phyloP scores from a whole-genome alignment of 2,797 vertebrate genomes.

The Odontamblyopus lacepedii region DNA sequence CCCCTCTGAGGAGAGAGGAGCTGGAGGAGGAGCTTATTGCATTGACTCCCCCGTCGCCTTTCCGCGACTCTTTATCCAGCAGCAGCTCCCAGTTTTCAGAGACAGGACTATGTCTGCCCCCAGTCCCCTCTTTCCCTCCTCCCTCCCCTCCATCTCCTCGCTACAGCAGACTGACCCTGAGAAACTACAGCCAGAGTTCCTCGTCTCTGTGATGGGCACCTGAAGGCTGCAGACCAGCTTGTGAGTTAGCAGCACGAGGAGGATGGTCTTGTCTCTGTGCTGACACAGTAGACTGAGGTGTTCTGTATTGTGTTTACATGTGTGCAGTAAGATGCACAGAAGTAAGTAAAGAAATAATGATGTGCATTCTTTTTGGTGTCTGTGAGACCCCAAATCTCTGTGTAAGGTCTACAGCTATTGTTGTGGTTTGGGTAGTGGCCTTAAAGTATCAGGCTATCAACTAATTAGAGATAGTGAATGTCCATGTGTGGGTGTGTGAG shows the following conservation, averaged over 20 bases:
- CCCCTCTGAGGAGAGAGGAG: conserved; percentile 81
- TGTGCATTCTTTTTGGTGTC: conserved; percentile 36
- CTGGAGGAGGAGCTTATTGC: conserved; percentile 94
- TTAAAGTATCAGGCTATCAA: conserved; percentile 93
- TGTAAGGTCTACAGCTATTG: conserved; percentile 42
- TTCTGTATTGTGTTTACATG: conserved; percentile 78
- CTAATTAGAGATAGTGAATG: conserved; percentile 75
- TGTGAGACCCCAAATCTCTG: conserved; percentile 34
- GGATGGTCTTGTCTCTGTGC: conserved; percentile 22
- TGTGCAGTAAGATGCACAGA: conserved; percentile 59
- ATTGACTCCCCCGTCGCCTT: conserved; percentile 96
- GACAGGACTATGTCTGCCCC: conserved; percentile 77
- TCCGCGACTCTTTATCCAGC: conserved; percentile 94
- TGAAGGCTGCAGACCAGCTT: conserved; percentile 18
- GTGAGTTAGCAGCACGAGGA: conserved; percentile 19
- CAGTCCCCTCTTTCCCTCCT: conserved; percentile 64
- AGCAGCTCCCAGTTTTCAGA: conserved; percentile 89
- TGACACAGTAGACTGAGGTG: conserved; percentile 31
- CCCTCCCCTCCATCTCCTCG: conserved; percentile 86
- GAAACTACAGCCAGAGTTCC: conserved; percentile 98
- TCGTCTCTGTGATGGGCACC: conserved; percentile 89
- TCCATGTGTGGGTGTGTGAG: conserved; percentile 21
- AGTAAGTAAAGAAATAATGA: conserved; percentile 27
- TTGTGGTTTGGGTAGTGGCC: conserved; percentile 84
- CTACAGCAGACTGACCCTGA: conserved; percentile 90